A percentile compares a stretch with the other conserved stretches of the same genome.
phyloP scores from a whole-genome alignment of 1,140 invertebrate species.

The Megathymus violae region DNA sequence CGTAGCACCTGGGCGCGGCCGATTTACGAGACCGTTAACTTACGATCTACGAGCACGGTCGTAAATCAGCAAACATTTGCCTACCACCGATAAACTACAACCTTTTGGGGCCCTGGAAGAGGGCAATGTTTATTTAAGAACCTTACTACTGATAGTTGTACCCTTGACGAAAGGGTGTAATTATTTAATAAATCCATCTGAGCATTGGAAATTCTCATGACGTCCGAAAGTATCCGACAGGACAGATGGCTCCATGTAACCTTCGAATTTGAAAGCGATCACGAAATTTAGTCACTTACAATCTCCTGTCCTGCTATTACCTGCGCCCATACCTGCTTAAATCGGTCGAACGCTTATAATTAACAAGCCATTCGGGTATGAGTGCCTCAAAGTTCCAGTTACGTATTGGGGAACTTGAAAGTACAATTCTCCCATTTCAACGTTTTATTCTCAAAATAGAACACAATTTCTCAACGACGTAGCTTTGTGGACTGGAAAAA shows the following conservation, averaged over 20 bases:
- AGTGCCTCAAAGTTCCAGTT: slow-evolving; percentile 2
- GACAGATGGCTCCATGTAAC: too few relatives aligned
- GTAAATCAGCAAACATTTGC: slow-evolving; percentile 41
- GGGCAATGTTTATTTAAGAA: not conserved
- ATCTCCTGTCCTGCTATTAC: too few relatives aligned
- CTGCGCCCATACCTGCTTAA: not conserved
- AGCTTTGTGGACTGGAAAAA: slow-evolving; percentile 6
- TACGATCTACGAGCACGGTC: slow-evolving; percentile 36
- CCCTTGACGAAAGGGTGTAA: too few relatives aligned
- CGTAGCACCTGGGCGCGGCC: slow-evolving; percentile 52
- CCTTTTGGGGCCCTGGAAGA: not conserved
- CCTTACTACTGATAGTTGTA: too few relatives aligned
- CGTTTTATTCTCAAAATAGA: not conserved
- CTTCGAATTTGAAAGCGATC: too few relatives aligned
- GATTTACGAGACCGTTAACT: slow-evolving; percentile 57
- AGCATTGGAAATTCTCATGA: too few relatives aligned
- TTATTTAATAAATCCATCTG: too few relatives aligned
- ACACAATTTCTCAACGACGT: not conserved
- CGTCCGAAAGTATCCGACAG: too few relatives aligned
- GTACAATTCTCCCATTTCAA: not conserved
- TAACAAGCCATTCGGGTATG: not conserved
- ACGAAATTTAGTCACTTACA: too few relatives aligned
- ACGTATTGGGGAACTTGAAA: not conserved
- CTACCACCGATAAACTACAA: slow-evolving; percentile 24
- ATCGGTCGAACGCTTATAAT: not conserved